phyloP scores from a whole-genome alignment of 2,888 invertebrate species.

The Scaptomyza cyrtandrae region DNA sequence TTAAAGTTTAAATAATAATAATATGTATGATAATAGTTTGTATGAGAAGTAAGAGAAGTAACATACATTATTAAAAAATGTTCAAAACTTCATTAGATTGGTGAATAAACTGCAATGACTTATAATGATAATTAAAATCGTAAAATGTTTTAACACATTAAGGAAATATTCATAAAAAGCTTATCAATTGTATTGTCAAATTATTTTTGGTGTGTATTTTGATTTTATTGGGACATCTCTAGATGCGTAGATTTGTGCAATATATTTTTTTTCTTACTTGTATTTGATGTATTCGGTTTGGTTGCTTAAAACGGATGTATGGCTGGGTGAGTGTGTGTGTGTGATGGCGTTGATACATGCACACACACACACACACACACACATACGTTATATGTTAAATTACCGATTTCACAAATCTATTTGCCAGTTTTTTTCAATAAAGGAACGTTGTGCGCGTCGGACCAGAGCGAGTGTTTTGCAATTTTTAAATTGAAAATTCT shows the following conservation, averaged over 20 bases:
- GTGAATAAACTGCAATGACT: too few species aligned
- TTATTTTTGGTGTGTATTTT: too few species aligned
- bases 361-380: background rate
- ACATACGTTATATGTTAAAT: conserved; percentile 57
- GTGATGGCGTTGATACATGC: conserved; percentile 25
- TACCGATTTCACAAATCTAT: conserved; percentile 68
- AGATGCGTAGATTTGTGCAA: background rate
- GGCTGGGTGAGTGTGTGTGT: conserved; percentile 8
- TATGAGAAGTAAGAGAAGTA: too few species aligned
- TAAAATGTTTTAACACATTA: too few species aligned
- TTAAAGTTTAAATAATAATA: too few species aligned
- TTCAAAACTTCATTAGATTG: too few species aligned
- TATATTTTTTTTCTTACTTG: background rate
- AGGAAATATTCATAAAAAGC: too few species aligned
- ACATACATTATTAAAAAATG: too few species aligned
- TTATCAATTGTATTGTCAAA: too few species aligned
- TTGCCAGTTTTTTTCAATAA: conserved; percentile 55
- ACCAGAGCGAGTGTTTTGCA: conserved; percentile 15
- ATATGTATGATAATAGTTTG: too few species aligned
- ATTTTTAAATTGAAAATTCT: conserved; percentile 71
- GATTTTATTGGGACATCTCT: conserved; percentile 34
- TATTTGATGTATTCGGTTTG: conserved; percentile 7
- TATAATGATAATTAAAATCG: too few species aligned
- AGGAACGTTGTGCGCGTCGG: conserved; percentile 28
- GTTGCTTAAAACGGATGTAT: conserved; percentile 4